Evolutionary conservation across 2,888 invertebrate species (phyloP), one percentile per base, ranked within the genome.

Genomic region (Fragum fragum): DNA sequence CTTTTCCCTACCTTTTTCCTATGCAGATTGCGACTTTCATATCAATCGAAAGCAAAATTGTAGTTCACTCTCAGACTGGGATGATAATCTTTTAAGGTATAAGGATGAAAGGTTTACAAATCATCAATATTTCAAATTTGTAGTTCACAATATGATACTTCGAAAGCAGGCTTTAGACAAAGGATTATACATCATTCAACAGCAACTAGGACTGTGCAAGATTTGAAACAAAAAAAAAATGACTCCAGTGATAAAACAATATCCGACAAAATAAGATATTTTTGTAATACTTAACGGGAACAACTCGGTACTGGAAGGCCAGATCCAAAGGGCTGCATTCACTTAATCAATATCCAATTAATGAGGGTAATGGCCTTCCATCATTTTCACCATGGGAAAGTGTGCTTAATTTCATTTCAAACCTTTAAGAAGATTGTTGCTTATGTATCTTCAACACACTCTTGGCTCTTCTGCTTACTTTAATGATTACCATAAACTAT

Each of bases 1-100:
- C 85, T 1, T 89, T 87, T 74, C 87, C 87, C 14, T 69, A 59
- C 57, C 53, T 87, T 6, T 89, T 87, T 72, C 88, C 88, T 77
- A 72, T 82, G 88, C 77, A 2, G 42, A 21, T 23, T 85, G 77
- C 16, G 89, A 89, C 75, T 89, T 83, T 78, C 68, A 84, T 74
- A 55, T 87, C 73, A 71, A 81, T 39, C 55, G 81, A 47, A 73
- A 63, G 52, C 75, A n/a, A 32, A 88, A 53, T 73, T 76, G 76
- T 28, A 3, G 28, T 18, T 86, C 84, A 9, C 21, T 86, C 53
- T 18, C 84, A 26, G 79, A 87, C 21, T 87, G 85, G 85, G 84
- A 80, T 23, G 78, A 87, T 18, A 85, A 85, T 74, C 47, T 86
- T 23, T 16, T 85, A 3, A 85, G 83, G 84, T 83, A 84, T 73